Percentiles rank a stretch among this genome's conserved stretches.
Conservation (phyloP, 2,797 vertebrate genomes). For the Anableps anableps region DNA sequence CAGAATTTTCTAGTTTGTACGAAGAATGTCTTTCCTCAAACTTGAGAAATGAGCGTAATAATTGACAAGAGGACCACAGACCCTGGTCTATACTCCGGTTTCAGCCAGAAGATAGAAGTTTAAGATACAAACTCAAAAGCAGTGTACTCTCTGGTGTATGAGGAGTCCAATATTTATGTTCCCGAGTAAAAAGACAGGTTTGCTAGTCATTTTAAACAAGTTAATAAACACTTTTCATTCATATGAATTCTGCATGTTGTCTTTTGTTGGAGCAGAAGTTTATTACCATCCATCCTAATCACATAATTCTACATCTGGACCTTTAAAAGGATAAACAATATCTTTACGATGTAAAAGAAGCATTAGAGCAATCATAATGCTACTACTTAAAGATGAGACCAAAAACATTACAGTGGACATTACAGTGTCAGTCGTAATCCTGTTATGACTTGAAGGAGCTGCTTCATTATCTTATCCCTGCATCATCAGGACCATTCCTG, state of each 20-base stretch:
- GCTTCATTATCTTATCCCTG: not conserved
- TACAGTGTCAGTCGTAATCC: not conserved
- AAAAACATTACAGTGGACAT: not conserved
- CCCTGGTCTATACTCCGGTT: not conserved
- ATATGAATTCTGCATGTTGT: not conserved
- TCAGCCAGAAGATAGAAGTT: not conserved
- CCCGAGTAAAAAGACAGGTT: not conserved
- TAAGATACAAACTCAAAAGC: constrained; percentile 2
- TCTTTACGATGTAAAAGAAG: not conserved
- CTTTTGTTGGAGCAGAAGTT: not conserved
- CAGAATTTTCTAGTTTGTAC: not conserved
- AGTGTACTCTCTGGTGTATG: not conserved
- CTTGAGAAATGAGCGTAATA: not conserved
- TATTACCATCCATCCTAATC: not conserved
- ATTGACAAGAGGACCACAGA: not conserved
- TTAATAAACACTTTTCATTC: not conserved
- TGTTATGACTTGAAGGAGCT: not conserved
- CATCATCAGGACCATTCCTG: constrained; percentile 5
- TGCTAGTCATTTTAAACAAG: not conserved
- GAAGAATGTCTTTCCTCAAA: not conserved
- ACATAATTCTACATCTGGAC: not conserved
- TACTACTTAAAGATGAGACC: not conserved
- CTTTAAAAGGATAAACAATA: not conserved
- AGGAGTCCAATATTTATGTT: not conserved
- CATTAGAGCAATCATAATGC: not conserved